A percentile compares a stretch with the other conserved stretches of the same genome.
Evolutionary conservation across 2,797 vertebrate genomes (phyloP).

Genomic region (Acropternis orthonyx): DNA sequence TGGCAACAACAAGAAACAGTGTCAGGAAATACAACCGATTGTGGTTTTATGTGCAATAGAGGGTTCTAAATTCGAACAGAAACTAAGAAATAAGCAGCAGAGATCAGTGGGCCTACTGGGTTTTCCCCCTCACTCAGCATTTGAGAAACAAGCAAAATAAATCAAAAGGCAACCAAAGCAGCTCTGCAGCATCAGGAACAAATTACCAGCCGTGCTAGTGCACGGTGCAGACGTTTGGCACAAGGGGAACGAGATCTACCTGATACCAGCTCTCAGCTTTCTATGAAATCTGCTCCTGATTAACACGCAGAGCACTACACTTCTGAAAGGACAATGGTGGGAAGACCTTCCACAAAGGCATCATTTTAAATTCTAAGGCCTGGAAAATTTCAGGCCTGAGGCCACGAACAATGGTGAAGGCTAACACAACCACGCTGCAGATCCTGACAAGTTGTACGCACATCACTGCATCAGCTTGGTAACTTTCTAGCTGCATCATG

Average conservation of each 20-base stretch:
- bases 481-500: conserved; percentile 53
- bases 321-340: conserved; percentile 62
- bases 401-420: conserved; percentile 45
- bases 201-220: not conserved
- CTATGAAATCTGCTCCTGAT: conserved; percentile 56
- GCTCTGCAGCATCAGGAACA: not conserved
- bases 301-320: conserved; percentile 46
- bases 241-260: conserved; percentile 50
- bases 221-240: not conserved
- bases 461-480: not conserved
- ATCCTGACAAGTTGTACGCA: not conserved
- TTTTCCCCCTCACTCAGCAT: not conserved
- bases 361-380: conserved; percentile 48
- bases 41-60: not conserved
- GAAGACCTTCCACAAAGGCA: conserved; percentile 53
- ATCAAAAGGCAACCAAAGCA: not conserved
- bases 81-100: not conserved
- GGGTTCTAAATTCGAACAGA: not conserved
- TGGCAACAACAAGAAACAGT: conserved; percentile 16
- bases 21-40: not conserved
- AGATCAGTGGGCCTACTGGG: not conserved
- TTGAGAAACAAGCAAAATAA: conserved; percentile 7
- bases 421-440: not conserved
- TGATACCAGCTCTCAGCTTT: conserved; percentile 31
- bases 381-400: conserved; percentile 57